phyloP scores from a whole-genome alignment of 1,140 invertebrate genomes.

The Heliothis subflexa region DNA sequence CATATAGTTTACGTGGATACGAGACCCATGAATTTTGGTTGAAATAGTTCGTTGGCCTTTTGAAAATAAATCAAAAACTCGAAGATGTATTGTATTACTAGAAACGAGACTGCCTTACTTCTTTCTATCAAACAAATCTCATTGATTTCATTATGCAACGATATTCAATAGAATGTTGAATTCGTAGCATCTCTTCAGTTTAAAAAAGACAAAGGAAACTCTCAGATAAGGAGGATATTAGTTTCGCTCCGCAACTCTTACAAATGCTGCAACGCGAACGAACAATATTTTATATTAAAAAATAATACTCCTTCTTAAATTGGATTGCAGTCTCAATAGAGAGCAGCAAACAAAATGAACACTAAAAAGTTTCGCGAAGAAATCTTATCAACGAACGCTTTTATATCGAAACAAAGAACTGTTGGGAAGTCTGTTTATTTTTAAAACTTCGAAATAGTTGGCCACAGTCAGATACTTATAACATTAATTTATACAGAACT shows the following conservation, averaged over 20 bases:
- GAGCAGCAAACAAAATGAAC: conserved; percentile 26
- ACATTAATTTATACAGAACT: conserved; percentile 49
- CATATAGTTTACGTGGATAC: conserved; percentile 39
- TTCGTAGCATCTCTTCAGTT: conserved; percentile 9
- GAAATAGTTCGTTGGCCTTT: conserved; percentile 9
- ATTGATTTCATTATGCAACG: not conserved
- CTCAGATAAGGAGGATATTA: conserved; percentile 30
- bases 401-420: conserved; percentile 43
- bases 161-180: conserved; percentile 20
- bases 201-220: conserved; percentile 26
- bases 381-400: conserved; percentile 47
- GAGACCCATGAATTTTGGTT: not conserved
- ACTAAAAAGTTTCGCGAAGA: conserved; percentile 40
- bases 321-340: conserved; percentile 34
- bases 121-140: not conserved
- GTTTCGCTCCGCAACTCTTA: conserved; percentile 35
- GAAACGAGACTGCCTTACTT: not conserved
- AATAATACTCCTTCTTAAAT: conserved; percentile 27
- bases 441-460: conserved; percentile 45
- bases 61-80: not conserved
- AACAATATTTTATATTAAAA: conserved; percentile 35
- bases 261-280: not conserved
- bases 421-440: conserved; percentile 32
- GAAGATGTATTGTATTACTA: too few relatives aligned
- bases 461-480: conserved; percentile 47